phyloP scores from a whole-genome alignment of 2,113 vertebrate genomes.

The Sapayoa aenigma region DNA sequence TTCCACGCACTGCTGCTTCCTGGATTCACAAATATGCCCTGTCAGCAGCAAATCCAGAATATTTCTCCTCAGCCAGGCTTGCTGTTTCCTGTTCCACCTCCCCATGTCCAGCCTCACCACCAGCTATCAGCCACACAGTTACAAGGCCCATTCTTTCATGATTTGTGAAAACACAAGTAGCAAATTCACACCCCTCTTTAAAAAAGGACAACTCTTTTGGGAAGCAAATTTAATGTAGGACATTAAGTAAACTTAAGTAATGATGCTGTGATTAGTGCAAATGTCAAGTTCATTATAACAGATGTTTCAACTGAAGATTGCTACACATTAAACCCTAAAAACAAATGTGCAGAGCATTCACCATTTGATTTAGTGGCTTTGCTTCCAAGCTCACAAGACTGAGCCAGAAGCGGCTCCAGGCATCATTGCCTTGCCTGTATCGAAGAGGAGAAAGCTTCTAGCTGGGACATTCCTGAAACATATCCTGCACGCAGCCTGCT shows the following conservation, averaged over 20 bases:
- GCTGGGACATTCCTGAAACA: background rate
- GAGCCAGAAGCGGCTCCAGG: background rate
- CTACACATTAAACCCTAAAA: constrained; percentile 55
- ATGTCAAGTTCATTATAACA: constrained; percentile 72
- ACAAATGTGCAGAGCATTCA: constrained; percentile 27
- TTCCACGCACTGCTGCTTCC: background rate
- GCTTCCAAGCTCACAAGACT: background rate
- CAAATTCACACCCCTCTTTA: constrained; percentile 6
- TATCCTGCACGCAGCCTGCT: background rate
- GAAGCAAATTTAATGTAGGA: constrained; percentile 63
- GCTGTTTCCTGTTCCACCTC: background rate
- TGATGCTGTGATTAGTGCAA: constrained; percentile 68
- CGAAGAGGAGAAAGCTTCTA: background rate
- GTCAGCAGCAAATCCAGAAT: background rate
- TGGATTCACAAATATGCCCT: background rate
- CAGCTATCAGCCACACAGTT: background rate
- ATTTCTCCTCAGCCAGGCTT: background rate
- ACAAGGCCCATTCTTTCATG: background rate
- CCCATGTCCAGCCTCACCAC: background rate
- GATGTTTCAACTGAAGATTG: constrained; percentile 63
- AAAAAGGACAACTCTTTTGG: constrained; percentile 13
- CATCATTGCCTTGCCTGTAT: background rate
- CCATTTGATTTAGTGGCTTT: constrained; percentile 37
- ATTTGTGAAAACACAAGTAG: background rate
- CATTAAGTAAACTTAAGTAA: constrained; percentile 74